These are phyloP conservation scores for Scaptomyza flava DNA, from an alignment of 2,888 invertebrate genomes.

Conservation along the genomic window DNA sequence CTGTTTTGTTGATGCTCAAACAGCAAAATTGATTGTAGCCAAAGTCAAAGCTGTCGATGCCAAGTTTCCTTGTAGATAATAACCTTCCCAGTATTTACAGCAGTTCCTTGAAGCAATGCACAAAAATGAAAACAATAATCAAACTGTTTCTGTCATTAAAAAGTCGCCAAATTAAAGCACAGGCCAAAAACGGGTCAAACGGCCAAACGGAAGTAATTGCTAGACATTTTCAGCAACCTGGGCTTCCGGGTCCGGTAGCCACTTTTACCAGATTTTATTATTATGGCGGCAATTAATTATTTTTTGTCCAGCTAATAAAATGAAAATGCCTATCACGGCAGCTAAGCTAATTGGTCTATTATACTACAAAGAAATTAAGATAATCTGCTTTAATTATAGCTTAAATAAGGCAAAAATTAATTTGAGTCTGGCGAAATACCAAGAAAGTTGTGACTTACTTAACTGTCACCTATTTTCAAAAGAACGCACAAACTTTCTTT, in stretches of 20 bases:
- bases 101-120: slow-evolving; percentile 9
- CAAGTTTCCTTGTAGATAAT: slow-evolving; percentile 7
- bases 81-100: slow-evolving; percentile 10
- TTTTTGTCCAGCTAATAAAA: slow-evolving; percentile 9
- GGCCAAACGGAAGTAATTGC: slow-evolving; percentile 64
- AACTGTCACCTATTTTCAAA: slow-evolving; percentile 10
- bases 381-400: slow-evolving; percentile 39
- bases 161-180: slow-evolving; percentile 1
- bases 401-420: slow-evolving; percentile 34
- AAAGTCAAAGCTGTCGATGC: slow-evolving; percentile 28
- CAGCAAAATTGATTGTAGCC: slow-evolving; percentile 46
- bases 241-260: slow-evolving; percentile 30
- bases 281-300: slow-evolving; percentile 46
- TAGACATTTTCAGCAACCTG: slow-evolving; percentile 19
- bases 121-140: slow-evolving; percentile 11
- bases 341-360: slow-evolving; percentile 42
- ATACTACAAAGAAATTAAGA: slow-evolving; percentile 32
- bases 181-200: slow-evolving; percentile 13
- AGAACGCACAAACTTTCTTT: slow-evolving; percentile 12
- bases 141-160: slow-evolving; percentile 3
- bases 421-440: neutral
- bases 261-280: slow-evolving; percentile 33
- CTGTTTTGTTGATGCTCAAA: slow-evolving; percentile 32
- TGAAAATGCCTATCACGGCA: slow-evolving; percentile 33
- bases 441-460: neutral